phyloP scores from a whole-genome alignment of 2,113 vertebrate species.

The Copsychus sechellarum region DNA sequence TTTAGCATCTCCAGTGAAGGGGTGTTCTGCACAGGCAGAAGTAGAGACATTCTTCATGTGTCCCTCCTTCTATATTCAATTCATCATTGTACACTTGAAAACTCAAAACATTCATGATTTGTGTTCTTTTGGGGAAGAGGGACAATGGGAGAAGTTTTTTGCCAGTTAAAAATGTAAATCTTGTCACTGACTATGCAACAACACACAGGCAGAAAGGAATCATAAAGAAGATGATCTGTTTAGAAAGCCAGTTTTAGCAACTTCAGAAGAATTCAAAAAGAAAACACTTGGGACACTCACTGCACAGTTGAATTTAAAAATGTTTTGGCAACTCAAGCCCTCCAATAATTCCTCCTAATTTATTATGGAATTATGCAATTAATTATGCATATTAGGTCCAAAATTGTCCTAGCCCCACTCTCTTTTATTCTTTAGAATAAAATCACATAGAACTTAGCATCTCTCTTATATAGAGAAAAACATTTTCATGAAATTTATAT shows the following conservation, averaged over 20 bases:
- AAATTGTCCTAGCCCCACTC: not conserved
- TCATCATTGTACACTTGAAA: not conserved
- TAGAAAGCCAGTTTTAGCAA: not conserved
- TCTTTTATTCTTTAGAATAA: not conserved
- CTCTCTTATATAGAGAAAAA: not conserved
- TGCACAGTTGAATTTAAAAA: not conserved
- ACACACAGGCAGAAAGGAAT: not conserved
- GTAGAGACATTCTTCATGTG: rapidly evolving
- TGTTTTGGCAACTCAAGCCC: not conserved
- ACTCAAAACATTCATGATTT: not conserved
- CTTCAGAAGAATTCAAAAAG: not conserved
- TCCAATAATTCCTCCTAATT: not conserved
- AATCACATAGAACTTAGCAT: not conserved
- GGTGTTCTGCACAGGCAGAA: not conserved
- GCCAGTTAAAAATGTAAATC: not conserved
- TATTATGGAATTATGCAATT: not conserved
- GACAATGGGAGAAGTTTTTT: not conserved
- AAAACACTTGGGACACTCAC: not conserved
- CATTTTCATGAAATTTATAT: not conserved
- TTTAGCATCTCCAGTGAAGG: not conserved
- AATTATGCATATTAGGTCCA: not conserved
- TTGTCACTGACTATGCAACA: not conserved
- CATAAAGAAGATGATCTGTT: not conserved
- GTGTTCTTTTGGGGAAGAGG: not conserved
- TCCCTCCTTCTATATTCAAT: not conserved